phyloP scores from a whole-genome alignment of 2,888 invertebrate genomes.

The Ectemnius lituratus region DNA sequence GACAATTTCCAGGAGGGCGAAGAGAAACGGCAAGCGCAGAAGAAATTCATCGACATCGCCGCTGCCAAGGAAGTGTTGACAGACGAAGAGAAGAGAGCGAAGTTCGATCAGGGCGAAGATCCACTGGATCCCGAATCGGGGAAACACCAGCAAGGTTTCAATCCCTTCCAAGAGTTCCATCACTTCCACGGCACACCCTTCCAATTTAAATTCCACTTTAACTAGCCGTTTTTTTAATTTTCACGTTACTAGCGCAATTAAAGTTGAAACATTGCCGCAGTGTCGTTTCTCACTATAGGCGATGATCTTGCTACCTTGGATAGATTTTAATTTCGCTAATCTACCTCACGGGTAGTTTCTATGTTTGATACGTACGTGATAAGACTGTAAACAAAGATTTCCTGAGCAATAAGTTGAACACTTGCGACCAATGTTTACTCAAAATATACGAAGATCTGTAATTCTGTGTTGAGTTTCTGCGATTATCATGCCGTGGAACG shows the following conservation, averaged over 20 bases:
- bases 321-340: constrained; percentile 48
- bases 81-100: constrained; percentile 93
- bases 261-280: constrained; percentile 29
- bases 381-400: too few species aligned
- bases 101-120: constrained; percentile 97
- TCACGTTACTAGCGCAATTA: constrained; percentile 36
- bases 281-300: constrained; percentile 15
- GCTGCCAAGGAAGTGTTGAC: constrained; percentile 98
- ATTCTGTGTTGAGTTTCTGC: too few species aligned
- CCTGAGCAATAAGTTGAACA: too few species aligned
- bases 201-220: constrained; percentile 98
- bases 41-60: constrained; percentile 98
- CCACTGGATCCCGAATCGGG: constrained; percentile 96
- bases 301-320: constrained; percentile 31
- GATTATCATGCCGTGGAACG: background rate
- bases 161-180: constrained; percentile 85
- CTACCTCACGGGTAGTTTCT: constrained; percentile 49
- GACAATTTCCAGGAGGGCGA: constrained; percentile 92
- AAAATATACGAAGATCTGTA: too few species aligned
- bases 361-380: too few species aligned
- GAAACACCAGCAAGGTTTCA: constrained; percentile 82
- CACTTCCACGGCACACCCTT: constrained; percentile 89
- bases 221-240: constrained; percentile 78
- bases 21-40: constrained; percentile 96
- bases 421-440: too few species aligned